These are phyloP conservation scores for Eucriotettix oculatus DNA, from an alignment of 2,888 invertebrate species.

Conservation along the genomic window DNA sequence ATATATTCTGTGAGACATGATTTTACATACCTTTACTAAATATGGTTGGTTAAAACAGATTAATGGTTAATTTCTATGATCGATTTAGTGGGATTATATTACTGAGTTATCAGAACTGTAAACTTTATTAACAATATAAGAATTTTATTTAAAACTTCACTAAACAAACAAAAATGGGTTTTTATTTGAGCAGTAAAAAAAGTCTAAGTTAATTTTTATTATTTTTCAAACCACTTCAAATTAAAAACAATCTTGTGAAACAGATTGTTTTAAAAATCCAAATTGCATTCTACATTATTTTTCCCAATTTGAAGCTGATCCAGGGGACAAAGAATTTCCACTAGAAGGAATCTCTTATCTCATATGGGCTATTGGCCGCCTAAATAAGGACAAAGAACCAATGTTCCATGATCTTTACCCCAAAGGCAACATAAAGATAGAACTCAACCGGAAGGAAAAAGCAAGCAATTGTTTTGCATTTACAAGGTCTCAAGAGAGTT, in stretches of 20 bases:
- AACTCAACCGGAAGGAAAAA: conserved; percentile 46
- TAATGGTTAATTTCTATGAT: no score
- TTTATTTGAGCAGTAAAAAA: neutral
- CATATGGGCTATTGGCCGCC: conserved; percentile 71
- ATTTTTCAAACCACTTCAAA: neutral
- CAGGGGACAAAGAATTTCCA: conserved; percentile 55
- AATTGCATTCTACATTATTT: neutral
- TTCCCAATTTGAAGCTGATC: conserved; percentile 41
- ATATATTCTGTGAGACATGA: neutral
- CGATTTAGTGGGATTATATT: no score
- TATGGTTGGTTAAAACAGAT: no score
- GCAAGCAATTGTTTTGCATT: conserved; percentile 60
- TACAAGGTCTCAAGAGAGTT: conserved; percentile 26
- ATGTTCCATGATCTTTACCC: conserved; percentile 70
- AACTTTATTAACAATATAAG: no score
- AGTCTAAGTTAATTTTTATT: neutral
- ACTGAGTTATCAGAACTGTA: no score
- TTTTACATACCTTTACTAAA: neutral
- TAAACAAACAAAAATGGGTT: no score
- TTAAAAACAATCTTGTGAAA: no score
- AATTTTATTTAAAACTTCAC: no score
- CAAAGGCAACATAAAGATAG: conserved; percentile 46
- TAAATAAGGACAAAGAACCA: conserved; percentile 63
- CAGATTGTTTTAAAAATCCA: no score
- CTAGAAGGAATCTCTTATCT: conserved; percentile 42